Evolutionary conservation across 2,797 vertebrate species (phyloP), one percentile per base, ranked within the genome.

Genomic region (Nannoperca australis): DNA sequence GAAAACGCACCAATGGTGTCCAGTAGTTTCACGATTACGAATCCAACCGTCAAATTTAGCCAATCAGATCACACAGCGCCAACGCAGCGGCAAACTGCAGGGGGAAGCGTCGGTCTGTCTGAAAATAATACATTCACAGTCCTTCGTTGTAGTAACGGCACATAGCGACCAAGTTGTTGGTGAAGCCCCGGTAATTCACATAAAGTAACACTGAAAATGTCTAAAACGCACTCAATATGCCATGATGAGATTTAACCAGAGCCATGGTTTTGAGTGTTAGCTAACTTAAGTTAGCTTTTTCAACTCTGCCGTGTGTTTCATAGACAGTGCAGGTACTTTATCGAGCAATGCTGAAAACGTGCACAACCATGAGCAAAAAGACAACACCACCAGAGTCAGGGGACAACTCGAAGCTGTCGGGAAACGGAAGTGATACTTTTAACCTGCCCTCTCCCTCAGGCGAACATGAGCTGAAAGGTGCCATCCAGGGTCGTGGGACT

Each of bases 101-200:
- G 24, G 7, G 36, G 36, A 69, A 70, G 45, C 17, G 10, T 12
- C 38, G 17, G 15, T 47, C n/a, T 47, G 63, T 75, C 1, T 58
- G 27, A 14, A 36, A 8, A 49, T 17, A 15, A 45, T 38, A 54
- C 18, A 55, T 38, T 64, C 55, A 49, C 17, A 18, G 14, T 49
- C 12, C 24, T 70, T 40, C 24, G 90, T 93, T 92, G 90, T 92
- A 67, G 90, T 75, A 87, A 94, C 90, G 38, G 15, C 30, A 27
- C 86, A 36, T 84, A 71, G 76, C 58, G 58, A 92, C 87, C 54
- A 38, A 54, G 10, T 62, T 73, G 32, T 49, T 15, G 30, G 18
- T 22, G 60, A 72, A 56, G 30, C 40, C 12, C 50, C 59, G 45
- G 68, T 64, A 68, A 78, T 79, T 53, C 32, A 60, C 30, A 24